Percentiles rank a stretch among this genome's conserved stretches.
Evolutionary conservation across 1,140 invertebrate species (phyloP).

Genomic region (Monomorium pharaonis): DNA sequence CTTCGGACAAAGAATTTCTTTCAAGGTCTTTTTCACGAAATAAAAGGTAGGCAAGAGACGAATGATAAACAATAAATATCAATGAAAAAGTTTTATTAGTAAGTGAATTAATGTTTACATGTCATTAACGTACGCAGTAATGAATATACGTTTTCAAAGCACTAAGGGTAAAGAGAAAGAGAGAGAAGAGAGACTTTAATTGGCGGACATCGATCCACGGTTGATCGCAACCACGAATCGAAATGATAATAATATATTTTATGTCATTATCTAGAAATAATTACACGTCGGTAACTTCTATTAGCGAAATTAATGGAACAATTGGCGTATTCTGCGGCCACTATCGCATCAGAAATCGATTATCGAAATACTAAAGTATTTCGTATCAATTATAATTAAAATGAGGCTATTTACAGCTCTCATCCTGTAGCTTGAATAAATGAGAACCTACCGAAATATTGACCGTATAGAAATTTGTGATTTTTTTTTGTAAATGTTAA

Average conservation of each 20-base stretch:
- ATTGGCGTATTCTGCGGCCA: constrained; percentile 56
- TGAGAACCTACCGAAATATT: not conserved
- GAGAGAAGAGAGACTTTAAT: constrained; percentile 29
- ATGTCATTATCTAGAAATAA: constrained; percentile 61
- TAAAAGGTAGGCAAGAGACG: not conserved
- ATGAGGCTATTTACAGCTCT: constrained; percentile 49
- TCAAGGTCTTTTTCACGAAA: not conserved
- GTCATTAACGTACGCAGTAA: not conserved
- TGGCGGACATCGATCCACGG: constrained; percentile 36
- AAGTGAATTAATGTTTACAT: constrained; percentile 5
- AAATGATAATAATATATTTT: constrained; percentile 60
- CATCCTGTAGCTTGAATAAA: constrained; percentile 29
- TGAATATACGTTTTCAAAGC: constrained; percentile 14
- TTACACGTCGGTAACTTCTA: constrained; percentile 58
- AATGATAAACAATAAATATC: not conserved
- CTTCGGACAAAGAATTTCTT: not conserved
- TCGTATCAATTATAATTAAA: constrained; percentile 61
- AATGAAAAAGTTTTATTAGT: not conserved
- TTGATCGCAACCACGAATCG: constrained; percentile 50
- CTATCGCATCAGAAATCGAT: constrained; percentile 54
- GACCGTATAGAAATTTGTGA: too few species aligned
- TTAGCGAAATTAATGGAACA: constrained; percentile 61
- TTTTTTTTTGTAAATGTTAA: not conserved
- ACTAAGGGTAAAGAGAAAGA: not conserved
- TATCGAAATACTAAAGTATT: constrained; percentile 58